Base-by-base conservation (phyloP, 2,113 vertebrate genomes). In the Anguilla japonica region DNA sequence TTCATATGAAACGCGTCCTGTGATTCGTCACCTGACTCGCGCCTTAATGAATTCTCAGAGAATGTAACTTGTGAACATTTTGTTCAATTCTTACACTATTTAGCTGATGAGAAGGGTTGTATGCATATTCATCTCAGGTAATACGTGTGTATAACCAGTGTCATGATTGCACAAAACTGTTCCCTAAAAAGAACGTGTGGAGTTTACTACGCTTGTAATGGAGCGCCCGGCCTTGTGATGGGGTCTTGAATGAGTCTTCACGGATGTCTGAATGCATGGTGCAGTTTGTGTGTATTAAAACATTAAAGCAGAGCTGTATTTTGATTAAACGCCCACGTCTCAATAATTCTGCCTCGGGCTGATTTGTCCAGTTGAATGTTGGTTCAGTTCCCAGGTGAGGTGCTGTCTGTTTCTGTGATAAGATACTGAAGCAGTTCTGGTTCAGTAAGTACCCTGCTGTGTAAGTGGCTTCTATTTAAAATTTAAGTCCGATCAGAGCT, bases 91-190 rank as follows among this genome's bases (percentile, higher is more conserved):
- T 56, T 89, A 79, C 90, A 46, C 83, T 82, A 89, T 86, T 86
- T 39, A 40, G 85, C 81, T 80, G 88, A 86, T 89, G 81, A 85
- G n/a, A 89, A 91, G 90, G 91, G 90, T 92, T 91, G 87, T 91
- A 91, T 92, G 90, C 90, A 93, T 91, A 91, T 87, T 86, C 88
- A 91, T 91, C 93, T 95, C 94, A 95, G 95, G 94, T 95, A 90
- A 92, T 91, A 85, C 88, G 85, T 86, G 89, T 90, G 89, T 87
- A 84, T 91, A 86, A 46, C 71, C 84, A 86, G 89, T 63, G 57
- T 85, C 79, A 20, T 41, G 53, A 60, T n/a, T 13, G 4, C 60
- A 83, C 85, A 81, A 83, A 88, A 57, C 71, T 75, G 29, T 75
- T 75, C 71, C 26, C 18, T 39, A 29, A 34, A 39, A 3, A 79